Evolutionary conservation across 1,140 invertebrate genomes (phyloP), one percentile per base, ranked within the genome.

Genomic region (Globodera rostochiensis): DNA sequence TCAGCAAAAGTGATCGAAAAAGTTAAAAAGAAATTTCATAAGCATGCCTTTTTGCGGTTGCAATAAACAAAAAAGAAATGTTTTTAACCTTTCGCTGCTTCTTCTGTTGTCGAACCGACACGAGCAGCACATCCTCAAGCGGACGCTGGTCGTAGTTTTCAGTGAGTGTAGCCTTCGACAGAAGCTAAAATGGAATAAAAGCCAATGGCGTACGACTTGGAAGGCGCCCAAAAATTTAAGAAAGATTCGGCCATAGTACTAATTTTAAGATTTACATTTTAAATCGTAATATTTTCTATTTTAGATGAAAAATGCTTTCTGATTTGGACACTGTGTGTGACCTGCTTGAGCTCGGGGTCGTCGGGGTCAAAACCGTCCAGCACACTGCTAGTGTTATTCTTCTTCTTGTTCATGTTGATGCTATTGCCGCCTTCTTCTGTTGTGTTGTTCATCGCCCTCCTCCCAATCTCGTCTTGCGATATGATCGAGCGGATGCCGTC

Each of bases 331-430:
- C 15, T 19, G 8, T 25, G 45, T 45, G 25, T 21, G 36, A 78
- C 77, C 45, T 70, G 49, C 69, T 70, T 78, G 47, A 78, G 53
- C 47, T 78, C 77, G n/a, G 64, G 64, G 47, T 78, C 77, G 50
- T 78, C 64, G 6, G 64, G 77, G 47, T 78, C n/a, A 70, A 78
- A 78, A 6, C 77, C 77, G 50, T 78, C 77, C 60, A 78, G 46
- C 36, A 78, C 77, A 78, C 77, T 78, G 47, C n/a, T 69, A 4
- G 8, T 78, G 49, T n/a, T 8, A 21, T 21, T 1, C 4, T 21
- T 9, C 45, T 76, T 60, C 36, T 76, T 13, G 36, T n/a, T 3
- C 19, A n/a, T 57, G 36, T 15, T 57, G 13, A 11, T 1, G 13
- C 2, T 60, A 2, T 7, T 77, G 36, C 2, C 60, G 8, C 5